phyloP scores from a whole-genome alignment of 2,888 invertebrate genomes.

The Stictocephala bisonia region DNA sequence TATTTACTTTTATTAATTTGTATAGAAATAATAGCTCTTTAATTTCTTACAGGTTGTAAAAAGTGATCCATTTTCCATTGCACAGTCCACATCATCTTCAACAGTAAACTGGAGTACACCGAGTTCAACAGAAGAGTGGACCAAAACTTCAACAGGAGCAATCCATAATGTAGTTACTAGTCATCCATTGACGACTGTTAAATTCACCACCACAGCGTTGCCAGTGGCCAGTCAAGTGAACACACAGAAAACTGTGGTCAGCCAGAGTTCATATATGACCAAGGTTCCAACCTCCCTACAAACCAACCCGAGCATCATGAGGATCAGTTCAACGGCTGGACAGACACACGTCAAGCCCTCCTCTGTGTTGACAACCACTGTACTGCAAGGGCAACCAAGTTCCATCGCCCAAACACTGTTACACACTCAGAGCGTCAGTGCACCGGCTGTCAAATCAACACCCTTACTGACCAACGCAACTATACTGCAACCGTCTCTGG shows the following conservation, averaged over 20 bases:
- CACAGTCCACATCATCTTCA: conserved; percentile 50
- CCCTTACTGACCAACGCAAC: conserved; percentile 18
- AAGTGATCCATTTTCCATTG: conserved; percentile 45
- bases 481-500: conserved; percentile 35
- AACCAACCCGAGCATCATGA: conserved; percentile 29
- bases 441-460: conserved; percentile 11
- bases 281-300: neutral
- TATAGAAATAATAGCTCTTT: neutral
- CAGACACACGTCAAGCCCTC: conserved; percentile 3
- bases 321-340: neutral
- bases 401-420: neutral
- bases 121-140: conserved; percentile 24
- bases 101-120: conserved; percentile 31
- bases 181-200: conserved; percentile 29
- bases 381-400: neutral
- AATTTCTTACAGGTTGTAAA: conserved; percentile 51
- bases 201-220: conserved; percentile 14
- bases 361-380: conserved; percentile 1
- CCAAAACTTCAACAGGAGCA: conserved; percentile 16
- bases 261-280: neutral
- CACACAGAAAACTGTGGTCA: neutral
- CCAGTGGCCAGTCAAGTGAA: neutral
- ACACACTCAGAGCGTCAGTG: conserved; percentile 14
- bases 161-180: conserved; percentile 22
- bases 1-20: too few species aligned